Evolutionary conservation across 2,888 invertebrate species (phyloP).

Genomic region (Doris montereyensis): DNA sequence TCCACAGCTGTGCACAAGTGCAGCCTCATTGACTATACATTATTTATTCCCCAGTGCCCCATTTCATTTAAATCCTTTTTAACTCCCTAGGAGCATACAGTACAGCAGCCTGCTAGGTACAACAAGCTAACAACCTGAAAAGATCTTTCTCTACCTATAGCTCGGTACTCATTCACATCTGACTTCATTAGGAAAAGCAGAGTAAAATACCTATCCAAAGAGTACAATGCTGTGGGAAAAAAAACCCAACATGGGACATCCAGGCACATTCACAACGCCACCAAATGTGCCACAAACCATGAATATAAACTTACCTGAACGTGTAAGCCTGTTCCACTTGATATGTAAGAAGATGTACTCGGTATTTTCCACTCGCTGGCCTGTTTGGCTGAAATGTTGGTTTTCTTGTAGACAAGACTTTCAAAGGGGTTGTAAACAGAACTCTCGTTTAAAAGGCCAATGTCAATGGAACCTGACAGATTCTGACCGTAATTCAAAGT

Average conservation of each 20-base stretch:
- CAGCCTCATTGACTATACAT: too few relatives aligned
- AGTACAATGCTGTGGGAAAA: too few relatives aligned
- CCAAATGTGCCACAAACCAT: too few relatives aligned
- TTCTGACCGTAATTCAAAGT: slow-evolving; percentile 39
- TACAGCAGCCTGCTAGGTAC: too few relatives aligned
- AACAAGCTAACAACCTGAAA: too few relatives aligned
- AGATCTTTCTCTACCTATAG: too few relatives aligned
- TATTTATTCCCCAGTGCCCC: too few relatives aligned
- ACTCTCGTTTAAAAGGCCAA: slow-evolving; percentile 43
- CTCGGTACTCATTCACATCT: too few relatives aligned
- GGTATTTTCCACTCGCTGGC: slow-evolving; percentile 41
- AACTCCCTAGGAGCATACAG: too few relatives aligned
- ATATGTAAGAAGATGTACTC: slow-evolving; percentile 26
- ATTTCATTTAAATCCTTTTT: too few relatives aligned
- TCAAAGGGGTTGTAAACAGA: slow-evolving; percentile 50
- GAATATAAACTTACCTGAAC: slow-evolving; percentile 39
- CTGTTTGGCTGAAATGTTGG: slow-evolving; percentile 30
- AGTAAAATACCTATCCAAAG: background rate
- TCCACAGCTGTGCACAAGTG: too few relatives aligned
- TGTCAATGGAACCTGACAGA: background rate
- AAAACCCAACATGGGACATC: background rate
- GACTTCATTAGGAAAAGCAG: background rate
- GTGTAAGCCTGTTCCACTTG: slow-evolving; percentile 27
- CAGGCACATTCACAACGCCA: background rate
- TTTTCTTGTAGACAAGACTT: slow-evolving; percentile 39